A percentile compares a stretch with the other conserved stretches of the same genome.
Evolutionary conservation across 2,113 vertebrate species (phyloP).

Genomic region (Coracopsis vasa): DNA sequence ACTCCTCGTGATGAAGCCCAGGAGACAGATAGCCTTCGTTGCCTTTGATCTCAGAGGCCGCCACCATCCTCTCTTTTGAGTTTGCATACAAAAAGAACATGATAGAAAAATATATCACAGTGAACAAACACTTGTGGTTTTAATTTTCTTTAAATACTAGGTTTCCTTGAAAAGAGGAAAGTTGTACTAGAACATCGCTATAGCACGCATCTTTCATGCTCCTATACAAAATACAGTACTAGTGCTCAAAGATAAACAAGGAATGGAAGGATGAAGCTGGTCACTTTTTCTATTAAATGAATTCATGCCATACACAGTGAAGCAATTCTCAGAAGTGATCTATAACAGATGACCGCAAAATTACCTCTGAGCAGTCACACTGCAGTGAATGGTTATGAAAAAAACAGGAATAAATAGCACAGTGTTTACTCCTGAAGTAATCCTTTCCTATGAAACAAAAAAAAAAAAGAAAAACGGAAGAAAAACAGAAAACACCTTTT

Average conservation of each 20-base stretch:
- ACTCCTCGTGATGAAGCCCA: fast-evolving
- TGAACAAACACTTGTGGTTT: background rate
- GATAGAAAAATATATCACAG: background rate
- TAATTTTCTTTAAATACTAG: background rate
- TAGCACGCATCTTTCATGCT: background rate
- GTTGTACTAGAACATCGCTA: background rate
- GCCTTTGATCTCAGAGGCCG: background rate
- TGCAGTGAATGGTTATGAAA: background rate
- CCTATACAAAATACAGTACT: background rate
- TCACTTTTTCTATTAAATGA: background rate
- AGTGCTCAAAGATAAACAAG: background rate
- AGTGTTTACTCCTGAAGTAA: slow-evolving; percentile 8
- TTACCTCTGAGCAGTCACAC: background rate
- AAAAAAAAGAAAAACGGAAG: background rate
- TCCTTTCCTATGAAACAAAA: background rate
- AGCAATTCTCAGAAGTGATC: background rate
- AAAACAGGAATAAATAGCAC: background rate
- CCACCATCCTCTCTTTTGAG: background rate
- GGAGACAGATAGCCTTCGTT: background rate
- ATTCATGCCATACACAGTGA: background rate
- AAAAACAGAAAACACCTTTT: slow-evolving; percentile 4
- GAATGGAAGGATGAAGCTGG: background rate
- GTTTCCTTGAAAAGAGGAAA: background rate
- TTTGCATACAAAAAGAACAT: background rate
- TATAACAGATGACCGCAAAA: background rate